Evolutionary conservation across 1,140 invertebrate species (phyloP), one percentile per base, ranked within the genome.

Genomic region (Triops longicaudatus): DNA sequence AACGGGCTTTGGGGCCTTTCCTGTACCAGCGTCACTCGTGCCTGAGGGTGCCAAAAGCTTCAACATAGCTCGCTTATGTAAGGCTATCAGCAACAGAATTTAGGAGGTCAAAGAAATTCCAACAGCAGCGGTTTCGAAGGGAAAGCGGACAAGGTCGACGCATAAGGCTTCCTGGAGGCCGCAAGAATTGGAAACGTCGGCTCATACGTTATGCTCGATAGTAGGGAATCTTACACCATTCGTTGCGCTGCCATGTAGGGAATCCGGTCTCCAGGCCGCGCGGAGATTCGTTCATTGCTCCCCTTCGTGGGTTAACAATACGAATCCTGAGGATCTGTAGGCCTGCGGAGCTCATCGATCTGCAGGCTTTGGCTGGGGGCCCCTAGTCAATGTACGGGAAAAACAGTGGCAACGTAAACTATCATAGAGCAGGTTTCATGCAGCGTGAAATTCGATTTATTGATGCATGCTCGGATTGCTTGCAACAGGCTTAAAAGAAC

Each of bases 271-370:
- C 2, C 31, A 37, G 31, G 31, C 31, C 31, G 31, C 31, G 2
- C 31, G 31, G 50, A 63, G 50, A 17, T 14, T 14, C 50, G 50
- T 22, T 63, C 50, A 63, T 63, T n/a, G 50, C 17, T 17, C 50
- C 50, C 4, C 50, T 63, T 22, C 17, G 50, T 63, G 14, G 50
- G 14, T 11, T 63, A 63, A 63, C 17, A 63, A 63, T 63, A 63
- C 17, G 31, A n/a, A 37, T 37, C 31, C 31, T 37, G 10, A 17
- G 50, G 50, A 63, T 63, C 50, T 63, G 17, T 63, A 63, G 50
- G 50, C 50, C 50, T 63, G 50, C 31, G 50, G 50, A 63, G 50
- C 50, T 63, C 50, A 63, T 63, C 50, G 50, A 63, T 63, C 7
- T 63, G 50, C 50, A 22, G 50, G 50, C 17, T n/a, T n/a, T 63